A percentile compares a stretch with the other conserved stretches of the same genome.
Conservation (phyloP, 92 coral and sea anemone species). For the Epizoanthus scotinus region DNA sequence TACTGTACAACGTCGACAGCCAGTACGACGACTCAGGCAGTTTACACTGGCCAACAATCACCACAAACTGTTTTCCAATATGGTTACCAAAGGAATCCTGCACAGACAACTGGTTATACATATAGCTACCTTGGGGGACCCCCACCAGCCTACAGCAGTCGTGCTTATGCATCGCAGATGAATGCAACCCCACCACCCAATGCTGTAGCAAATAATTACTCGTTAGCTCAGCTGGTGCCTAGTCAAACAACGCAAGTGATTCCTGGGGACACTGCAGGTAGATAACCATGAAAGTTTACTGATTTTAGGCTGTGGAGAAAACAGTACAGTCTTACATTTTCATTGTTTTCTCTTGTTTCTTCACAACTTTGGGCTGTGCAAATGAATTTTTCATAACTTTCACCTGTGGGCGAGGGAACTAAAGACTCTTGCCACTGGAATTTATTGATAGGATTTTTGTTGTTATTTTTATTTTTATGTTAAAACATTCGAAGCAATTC, state of each 20-base stretch:
- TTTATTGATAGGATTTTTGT: no score
- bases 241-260: slow-evolving; percentile 58
- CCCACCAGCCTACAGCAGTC: slow-evolving; percentile 83
- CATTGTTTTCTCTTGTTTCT: no score
- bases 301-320: no score
- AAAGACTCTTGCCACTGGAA: no score
- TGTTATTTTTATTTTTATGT: no score
- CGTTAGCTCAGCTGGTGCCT: slow-evolving; percentile 73
- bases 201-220: slow-evolving; percentile 83
- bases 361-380: no score
- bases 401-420: no score
- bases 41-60: slow-evolving; percentile 69
- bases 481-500: no score
- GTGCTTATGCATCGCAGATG: slow-evolving; percentile 79
- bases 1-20: slow-evolving; percentile 70
- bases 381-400: no score
- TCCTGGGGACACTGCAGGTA: slow-evolving; percentile 35
- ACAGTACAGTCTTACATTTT: no score
- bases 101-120: slow-evolving; percentile 77
- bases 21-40: slow-evolving; percentile 60
- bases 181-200: slow-evolving; percentile 87
- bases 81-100: slow-evolving; percentile 75
- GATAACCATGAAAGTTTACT: no score
- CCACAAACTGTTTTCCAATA: slow-evolving; percentile 84
- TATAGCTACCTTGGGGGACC: slow-evolving; percentile 84